These are phyloP conservation scores for Heterodera carotae DNA, from an alignment of 1,140 invertebrate species.

Conservation along the genomic window DNA sequence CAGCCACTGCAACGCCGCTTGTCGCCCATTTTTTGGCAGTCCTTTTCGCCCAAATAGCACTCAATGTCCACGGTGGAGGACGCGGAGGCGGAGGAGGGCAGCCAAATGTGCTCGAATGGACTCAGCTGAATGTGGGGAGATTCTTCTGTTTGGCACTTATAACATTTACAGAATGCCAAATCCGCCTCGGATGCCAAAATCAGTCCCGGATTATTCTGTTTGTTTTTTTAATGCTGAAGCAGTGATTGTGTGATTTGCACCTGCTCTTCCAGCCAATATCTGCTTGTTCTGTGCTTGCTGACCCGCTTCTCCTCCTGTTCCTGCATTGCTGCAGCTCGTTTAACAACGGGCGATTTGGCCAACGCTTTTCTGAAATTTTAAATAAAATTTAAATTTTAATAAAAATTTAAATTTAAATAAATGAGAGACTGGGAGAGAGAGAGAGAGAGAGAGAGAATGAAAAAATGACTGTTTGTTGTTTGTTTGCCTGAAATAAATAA, in stretches of 20 bases:
- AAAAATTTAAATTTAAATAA: slow-evolving; percentile 15
- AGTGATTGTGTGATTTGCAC: too few species aligned
- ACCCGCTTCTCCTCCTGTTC: slow-evolving; percentile 60
- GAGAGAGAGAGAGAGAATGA: slow-evolving; percentile 29
- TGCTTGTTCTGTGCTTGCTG: slow-evolving; percentile 61
- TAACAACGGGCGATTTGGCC: slow-evolving; percentile 65
- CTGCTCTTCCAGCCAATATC: slow-evolving; percentile 65
- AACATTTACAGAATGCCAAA: too few species aligned
- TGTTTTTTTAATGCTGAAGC: too few species aligned
- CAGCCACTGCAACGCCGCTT: slow-evolving; percentile 64
- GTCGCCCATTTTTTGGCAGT: slow-evolving; percentile 63
- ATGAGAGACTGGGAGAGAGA: slow-evolving; percentile 20
- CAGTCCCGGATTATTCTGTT: too few species aligned
- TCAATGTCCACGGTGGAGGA: slow-evolving; percentile 60
- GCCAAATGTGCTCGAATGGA: slow-evolving; percentile 63
- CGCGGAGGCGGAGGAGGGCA: slow-evolving; percentile 58
- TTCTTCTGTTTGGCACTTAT: too few species aligned
- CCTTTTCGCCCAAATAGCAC: slow-evolving; percentile 64
- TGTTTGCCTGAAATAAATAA: slow-evolving; percentile 22
- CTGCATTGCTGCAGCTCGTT: slow-evolving; percentile 61
- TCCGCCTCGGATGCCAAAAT: too few species aligned
- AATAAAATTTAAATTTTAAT: slow-evolving; percentile 9
- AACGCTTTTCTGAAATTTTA: slow-evolving; percentile 61
- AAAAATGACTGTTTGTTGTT: slow-evolving; percentile 16
- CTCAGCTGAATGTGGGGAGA: slow-evolving; percentile 45